Percentiles rank a stretch among this genome's conserved stretches.
These are phyloP conservation scores for Chelidonichthys spinosus DNA, from an alignment of 2,797 vertebrate species.

Conservation along the genomic window DNA sequence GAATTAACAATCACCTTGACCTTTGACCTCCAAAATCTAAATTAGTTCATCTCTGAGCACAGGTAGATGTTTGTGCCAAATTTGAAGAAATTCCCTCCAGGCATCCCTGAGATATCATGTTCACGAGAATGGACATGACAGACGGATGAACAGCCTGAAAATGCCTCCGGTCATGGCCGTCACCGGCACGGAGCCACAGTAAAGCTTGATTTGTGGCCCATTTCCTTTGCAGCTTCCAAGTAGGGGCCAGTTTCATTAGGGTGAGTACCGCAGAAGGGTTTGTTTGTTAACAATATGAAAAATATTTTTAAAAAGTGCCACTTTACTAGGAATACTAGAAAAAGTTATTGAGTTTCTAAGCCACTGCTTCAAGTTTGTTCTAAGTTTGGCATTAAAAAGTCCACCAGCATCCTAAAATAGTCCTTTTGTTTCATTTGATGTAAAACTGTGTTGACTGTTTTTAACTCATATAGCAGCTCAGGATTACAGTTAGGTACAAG, in stretches of 20 bases:
- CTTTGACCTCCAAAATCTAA: not conserved
- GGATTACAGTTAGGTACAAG: not conserved
- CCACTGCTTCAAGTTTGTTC: not conserved
- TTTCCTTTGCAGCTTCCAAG: conserved; percentile 4
- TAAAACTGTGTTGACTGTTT: not conserved
- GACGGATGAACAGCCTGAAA: too few species aligned
- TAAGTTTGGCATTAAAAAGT: not conserved
- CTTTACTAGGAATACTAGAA: too few species aligned
- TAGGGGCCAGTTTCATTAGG: not conserved
- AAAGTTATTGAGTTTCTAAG: too few species aligned
- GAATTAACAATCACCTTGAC: not conserved
- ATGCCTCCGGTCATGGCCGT: too few species aligned
- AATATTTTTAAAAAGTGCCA: too few species aligned
- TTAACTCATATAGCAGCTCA: not conserved
- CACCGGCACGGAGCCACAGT: too few species aligned
- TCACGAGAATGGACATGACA: too few species aligned
- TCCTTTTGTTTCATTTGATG: not conserved
- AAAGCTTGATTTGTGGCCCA: not conserved
- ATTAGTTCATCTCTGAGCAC: not conserved
- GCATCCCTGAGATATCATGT: too few species aligned
- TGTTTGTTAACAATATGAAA: too few species aligned
- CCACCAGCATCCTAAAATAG: not conserved
- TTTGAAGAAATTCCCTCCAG: too few species aligned
- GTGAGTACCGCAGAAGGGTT: not conserved
- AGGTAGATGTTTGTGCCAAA: too few species aligned